A percentile compares a stretch with the other conserved stretches of the same genome.
These are phyloP conservation scores for Chiroxiphia lanceolata DNA, from an alignment of 2,797 vertebrate genomes.

Conservation along the genomic window DNA sequence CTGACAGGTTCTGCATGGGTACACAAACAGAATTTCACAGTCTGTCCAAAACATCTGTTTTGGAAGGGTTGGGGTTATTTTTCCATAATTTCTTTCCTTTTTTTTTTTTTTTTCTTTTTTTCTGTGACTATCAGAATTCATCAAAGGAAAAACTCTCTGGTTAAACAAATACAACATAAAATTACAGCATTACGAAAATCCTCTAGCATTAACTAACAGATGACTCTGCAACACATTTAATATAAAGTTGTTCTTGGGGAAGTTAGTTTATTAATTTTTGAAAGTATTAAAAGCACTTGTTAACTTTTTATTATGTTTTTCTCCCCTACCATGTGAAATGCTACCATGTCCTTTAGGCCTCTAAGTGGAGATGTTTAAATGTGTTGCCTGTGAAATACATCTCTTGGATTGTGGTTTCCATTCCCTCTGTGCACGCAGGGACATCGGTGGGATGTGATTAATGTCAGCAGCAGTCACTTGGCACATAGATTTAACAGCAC, in stretches of 20 bases:
- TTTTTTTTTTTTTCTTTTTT: background rate
- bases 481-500: slow-evolving; percentile 14
- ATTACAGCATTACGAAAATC: background rate
- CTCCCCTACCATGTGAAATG: background rate
- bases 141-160: background rate
- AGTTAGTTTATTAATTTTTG: background rate
- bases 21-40: background rate
- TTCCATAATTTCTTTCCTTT: background rate
- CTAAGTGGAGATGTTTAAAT: background rate
- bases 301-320: background rate
- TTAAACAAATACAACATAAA: background rate
- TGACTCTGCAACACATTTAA: background rate
- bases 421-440: background rate
- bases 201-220: background rate
- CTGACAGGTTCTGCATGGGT: background rate
- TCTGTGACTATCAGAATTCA: background rate
- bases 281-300: background rate
- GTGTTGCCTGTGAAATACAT: background rate
- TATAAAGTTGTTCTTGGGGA: background rate
- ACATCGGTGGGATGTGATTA: background rate
- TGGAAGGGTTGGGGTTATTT: background rate
- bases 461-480: background rate
- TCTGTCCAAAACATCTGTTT: background rate
- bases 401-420: background rate
- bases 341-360: background rate